Conservation (phyloP, 53 echinoderm and acorn worm genomes). For the Stichopus horrens region DNA sequence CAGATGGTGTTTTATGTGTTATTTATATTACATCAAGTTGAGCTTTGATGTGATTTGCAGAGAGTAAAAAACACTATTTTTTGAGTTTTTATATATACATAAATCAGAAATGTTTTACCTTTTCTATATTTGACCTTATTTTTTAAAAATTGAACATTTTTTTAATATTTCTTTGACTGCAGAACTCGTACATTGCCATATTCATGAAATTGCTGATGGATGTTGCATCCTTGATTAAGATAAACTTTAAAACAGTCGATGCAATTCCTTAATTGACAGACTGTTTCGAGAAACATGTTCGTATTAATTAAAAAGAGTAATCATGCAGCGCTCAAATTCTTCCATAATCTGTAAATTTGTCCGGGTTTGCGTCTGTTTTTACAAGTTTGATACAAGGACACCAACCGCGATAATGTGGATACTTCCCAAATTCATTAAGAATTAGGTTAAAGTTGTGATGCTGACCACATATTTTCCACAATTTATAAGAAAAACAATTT, state of each 20-base stretch:
- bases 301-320: background rate
- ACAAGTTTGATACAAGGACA: background rate
- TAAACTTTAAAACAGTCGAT: background rate
- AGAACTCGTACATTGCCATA: background rate
- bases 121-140: background rate
- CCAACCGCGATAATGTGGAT: background rate
- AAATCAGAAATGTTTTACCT: background rate
- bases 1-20: background rate
- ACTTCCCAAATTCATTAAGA: too few relatives aligned
- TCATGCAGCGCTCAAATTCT: background rate
- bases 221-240: background rate
- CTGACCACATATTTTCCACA: too few relatives aligned
- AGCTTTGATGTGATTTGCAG: background rate
- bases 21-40: background rate
- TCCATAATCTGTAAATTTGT: background rate
- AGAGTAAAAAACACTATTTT: too few relatives aligned
- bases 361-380: background rate
- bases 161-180: background rate
- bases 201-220: background rate
- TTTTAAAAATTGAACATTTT: too few relatives aligned
- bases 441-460: too few relatives aligned
- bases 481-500: too few relatives aligned
- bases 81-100: background rate
- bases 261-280: background rate
- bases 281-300: background rate